Evolutionary conservation across 92 coral and sea anemone genomes (phyloP).

Genomic region (Plumapathes pennacea): DNA sequence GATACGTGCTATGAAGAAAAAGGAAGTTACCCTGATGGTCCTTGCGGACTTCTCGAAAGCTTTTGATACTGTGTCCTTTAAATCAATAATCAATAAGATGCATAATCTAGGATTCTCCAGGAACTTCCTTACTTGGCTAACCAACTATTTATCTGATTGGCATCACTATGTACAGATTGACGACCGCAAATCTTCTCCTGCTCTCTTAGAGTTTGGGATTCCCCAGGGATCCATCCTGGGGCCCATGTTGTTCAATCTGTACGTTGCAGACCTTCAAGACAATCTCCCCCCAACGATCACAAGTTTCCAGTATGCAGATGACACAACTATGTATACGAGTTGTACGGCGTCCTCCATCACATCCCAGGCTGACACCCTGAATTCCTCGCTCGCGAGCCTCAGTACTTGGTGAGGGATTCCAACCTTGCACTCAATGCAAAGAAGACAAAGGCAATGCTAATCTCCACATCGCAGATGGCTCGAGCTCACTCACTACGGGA

Average conservation of each 20-base stretch:
- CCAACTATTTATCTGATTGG: constrained; percentile 30
- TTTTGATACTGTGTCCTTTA: constrained; percentile 9
- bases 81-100: constrained; percentile 8
- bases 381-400: no score
- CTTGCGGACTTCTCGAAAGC: neutral
- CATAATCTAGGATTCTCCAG: constrained; percentile 27
- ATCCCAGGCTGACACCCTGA: no score
- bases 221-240: no score
- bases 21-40: constrained; percentile 14
- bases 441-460: no score
- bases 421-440: constrained; percentile 23
- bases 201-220: constrained; percentile 17
- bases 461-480: constrained; percentile 39
- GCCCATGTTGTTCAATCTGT: no score
- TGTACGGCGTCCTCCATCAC: neutral
- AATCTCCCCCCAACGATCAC: constrained; percentile 33
- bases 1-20: constrained; percentile 24
- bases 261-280: no score
- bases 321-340: constrained; percentile 18
- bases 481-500: constrained; percentile 24
- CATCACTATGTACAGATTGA: constrained; percentile 31
- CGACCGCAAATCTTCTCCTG: constrained; percentile 12
- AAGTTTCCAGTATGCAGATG: no score
- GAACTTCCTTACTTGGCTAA: constrained; percentile 30
- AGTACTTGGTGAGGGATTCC: constrained; percentile 11